Evolutionary conservation across 2,113 vertebrate genomes (phyloP).

Genomic region (Mustelus asterias): DNA sequence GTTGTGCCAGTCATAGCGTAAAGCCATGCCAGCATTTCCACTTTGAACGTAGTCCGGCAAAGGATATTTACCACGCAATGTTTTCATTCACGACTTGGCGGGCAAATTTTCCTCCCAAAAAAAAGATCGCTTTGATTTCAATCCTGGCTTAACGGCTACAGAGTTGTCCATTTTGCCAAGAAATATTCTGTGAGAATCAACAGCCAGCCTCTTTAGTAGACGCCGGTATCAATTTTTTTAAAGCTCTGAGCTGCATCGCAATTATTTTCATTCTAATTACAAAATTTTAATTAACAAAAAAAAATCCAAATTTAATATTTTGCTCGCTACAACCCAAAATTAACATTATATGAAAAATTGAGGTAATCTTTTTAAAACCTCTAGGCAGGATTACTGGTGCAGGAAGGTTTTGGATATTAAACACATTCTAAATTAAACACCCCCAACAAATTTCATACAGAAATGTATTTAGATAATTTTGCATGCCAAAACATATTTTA

Average conservation of each 20-base stretch:
- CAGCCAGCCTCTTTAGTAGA: conserved; percentile 77
- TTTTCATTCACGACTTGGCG: background rate
- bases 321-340: conserved; percentile 74
- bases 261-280: conserved; percentile 98
- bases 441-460: conserved; percentile 98
- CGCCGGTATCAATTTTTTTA: conserved; percentile 78
- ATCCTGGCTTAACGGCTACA: background rate
- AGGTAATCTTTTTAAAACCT: conserved; percentile 96
- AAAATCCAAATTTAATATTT: conserved; percentile 95
- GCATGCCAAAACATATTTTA: conserved; percentile 99
- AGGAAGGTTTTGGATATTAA: conserved; percentile 94
- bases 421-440: conserved; percentile 99
- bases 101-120: conserved; percentile 4
- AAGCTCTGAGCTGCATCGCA: conserved; percentile 85
- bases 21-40: background rate
- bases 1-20: conserved; percentile 41
- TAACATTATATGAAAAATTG: conserved; percentile 94
- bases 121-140: background rate
- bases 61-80: background rate
- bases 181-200: conserved; percentile 55
- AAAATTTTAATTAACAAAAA: conserved; percentile 97
- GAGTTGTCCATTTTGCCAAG: conserved; percentile 47
- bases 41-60: background rate
- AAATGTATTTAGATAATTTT: conserved; percentile 99
- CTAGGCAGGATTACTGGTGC: conserved; percentile 99